Base-by-base conservation (phyloP, 2,113 vertebrate genomes). In the Lepisosteus oculatus region DNA sequence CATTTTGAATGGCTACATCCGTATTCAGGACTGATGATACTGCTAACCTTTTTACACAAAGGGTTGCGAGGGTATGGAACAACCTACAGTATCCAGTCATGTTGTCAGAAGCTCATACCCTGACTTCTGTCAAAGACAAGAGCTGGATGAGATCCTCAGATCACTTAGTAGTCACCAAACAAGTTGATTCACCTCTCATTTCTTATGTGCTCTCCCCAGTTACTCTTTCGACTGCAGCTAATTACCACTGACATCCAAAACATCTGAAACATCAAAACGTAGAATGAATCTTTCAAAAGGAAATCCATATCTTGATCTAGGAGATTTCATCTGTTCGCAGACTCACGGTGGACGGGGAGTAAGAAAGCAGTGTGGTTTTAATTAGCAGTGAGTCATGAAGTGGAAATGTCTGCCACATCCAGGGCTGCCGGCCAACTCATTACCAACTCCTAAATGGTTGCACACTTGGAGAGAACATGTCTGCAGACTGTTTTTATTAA, bases 331-430 rank as follows among this genome's bases (percentile, higher is more conserved):
- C 11, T 15, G 17, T 8, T 29, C n/a, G 15, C 47, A n/a, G 15
- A 80, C 69, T 82, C 75, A 79, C 0, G 29, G 61, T 75, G 74
- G 80, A 76, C 70, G 62, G 79, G 79, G 61, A 75, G 76, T 77
- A 81, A 83, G 67, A 70, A 80, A 43, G 43, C 6, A 85, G 79
- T 80, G 65, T 83, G 84, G 75, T 84, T 86, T 89, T 85, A 88
- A 87, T 87, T 86, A 84, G 75, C 77, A 78, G 65, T 78, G 80
- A 86, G 81, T 83, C 82, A 87, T 71, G 68, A 61, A 79, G 65
- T 72, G 66, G 62, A 75, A 81, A 81, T 45, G 72, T 63, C 79
- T 79, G 79, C 81, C 78, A 86, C 77, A 59, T 78, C 76, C 61
- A 55, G 73, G 82, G 80, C 76, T 75, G 68, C 74, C 54, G 42